phyloP scores from a whole-genome alignment of 1,140 invertebrate species.

The Polypedilum vanderplanki region DNA sequence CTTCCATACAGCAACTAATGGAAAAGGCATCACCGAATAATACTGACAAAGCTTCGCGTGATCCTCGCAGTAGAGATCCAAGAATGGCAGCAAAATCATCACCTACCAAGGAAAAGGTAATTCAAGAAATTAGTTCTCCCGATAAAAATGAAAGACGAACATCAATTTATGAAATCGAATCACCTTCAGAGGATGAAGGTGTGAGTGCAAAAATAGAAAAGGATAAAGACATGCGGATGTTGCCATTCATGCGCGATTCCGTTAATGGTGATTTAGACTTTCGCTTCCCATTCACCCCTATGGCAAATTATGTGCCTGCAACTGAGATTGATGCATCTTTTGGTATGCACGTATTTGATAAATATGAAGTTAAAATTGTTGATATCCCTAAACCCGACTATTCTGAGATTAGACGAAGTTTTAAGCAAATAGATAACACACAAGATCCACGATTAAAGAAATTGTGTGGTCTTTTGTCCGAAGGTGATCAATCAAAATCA shows the following conservation, averaged over 20 bases:
- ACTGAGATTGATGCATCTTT: conserved; percentile 78
- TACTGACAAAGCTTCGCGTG: neutral
- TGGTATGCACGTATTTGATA: conserved; percentile 63
- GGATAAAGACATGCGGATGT: conserved; percentile 33
- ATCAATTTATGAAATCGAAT: conserved; percentile 26
- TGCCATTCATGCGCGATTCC: conserved; percentile 30
- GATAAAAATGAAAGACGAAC: neutral
- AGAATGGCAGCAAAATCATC: neutral
- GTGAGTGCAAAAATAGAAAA: conserved; percentile 30
- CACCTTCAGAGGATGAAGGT: conserved; percentile 38
- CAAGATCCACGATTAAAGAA: conserved; percentile 64
- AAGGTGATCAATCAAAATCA: conserved; percentile 46
- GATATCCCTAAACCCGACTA: conserved; percentile 68
- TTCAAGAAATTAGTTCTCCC: neutral
- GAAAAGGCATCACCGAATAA: neutral
- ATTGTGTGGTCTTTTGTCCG: conserved; percentile 52
- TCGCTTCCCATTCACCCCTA: conserved; percentile 67
- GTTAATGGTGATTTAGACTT: conserved; percentile 63
- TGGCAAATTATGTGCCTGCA: conserved; percentile 67
- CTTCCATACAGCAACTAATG: conserved; percentile 8
- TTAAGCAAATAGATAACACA: conserved; percentile 60
- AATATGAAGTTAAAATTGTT: conserved; percentile 56
- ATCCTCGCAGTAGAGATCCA: neutral
- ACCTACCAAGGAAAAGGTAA: neutral
- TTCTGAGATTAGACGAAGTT: conserved; percentile 60